phyloP scores from a whole-genome alignment of 2,797 vertebrate species.

The Propithecus perrieri region DNA sequence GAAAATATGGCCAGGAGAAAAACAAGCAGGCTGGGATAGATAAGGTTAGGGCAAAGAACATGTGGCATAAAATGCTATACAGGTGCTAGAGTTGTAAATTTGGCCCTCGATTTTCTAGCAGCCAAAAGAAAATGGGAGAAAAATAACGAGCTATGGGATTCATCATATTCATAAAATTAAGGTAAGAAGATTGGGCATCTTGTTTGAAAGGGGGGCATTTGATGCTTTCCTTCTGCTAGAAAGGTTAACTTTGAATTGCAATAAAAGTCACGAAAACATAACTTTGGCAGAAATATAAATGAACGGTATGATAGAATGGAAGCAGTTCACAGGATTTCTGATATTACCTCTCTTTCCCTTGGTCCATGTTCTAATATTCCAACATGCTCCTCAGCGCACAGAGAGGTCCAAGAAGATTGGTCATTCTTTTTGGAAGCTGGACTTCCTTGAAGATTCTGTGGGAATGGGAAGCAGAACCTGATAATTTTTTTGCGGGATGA shows the following conservation, averaged over 20 bases:
- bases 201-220: background rate
- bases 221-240: slow-evolving; percentile 38
- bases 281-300: slow-evolving; percentile 35
- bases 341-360: background rate
- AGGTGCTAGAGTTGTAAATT: background rate
- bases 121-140: slow-evolving; percentile 31
- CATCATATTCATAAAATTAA: background rate
- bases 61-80: background rate
- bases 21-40: background rate
- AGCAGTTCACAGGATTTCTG: background rate
- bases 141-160: slow-evolving; percentile 20
- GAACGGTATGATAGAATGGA: slow-evolving; percentile 1
- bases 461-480: background rate
- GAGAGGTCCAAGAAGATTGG: background rate
- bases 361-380: background rate
- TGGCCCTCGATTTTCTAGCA: background rate
- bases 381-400: background rate
- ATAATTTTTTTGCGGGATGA: background rate
- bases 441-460: background rate
- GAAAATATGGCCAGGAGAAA: slow-evolving; percentile 8
- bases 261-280: slow-evolving; percentile 33
- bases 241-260: slow-evolving; percentile 57
- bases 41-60: background rate
- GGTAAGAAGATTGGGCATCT: background rate
- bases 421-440: background rate